Percentiles rank a stretch among this genome's conserved stretches.
Evolutionary conservation across 37 sponge, comb jelly and placozoan genomes (phyloP).

Genomic region (Haliclona indistincta): DNA sequence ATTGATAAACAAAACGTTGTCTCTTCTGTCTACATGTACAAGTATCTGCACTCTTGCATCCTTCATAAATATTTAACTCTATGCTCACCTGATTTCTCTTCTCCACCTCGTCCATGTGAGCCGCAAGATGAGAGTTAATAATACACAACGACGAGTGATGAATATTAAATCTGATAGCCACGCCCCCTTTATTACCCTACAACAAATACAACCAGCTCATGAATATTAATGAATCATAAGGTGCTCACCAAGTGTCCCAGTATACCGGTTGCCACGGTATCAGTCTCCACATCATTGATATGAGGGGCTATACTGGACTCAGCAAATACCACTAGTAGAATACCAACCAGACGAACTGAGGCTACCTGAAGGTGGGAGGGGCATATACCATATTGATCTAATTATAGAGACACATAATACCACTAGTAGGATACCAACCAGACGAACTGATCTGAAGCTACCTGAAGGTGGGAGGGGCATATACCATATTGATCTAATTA

Average conservation of each 20-base stretch:
- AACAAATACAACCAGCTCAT: too few relatives aligned
- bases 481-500: too few relatives aligned
- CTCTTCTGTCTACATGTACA: too few relatives aligned
- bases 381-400: too few relatives aligned
- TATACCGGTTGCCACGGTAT: conserved; percentile 67
- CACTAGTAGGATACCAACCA: too few relatives aligned
- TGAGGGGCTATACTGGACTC: conserved; percentile 9
- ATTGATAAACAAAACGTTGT: too few relatives aligned
- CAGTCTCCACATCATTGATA: conserved; percentile 66
- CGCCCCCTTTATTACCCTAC: conserved; percentile 90
- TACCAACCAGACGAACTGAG: conserved; percentile 79
- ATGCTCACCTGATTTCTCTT: conserved; percentile 77
- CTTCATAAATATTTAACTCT: too few relatives aligned
- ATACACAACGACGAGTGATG: conserved; percentile 86
- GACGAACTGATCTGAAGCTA: too few relatives aligned
- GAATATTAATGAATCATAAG: too few relatives aligned
- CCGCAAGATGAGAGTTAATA: conserved; percentile 85
- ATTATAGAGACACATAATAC: too few relatives aligned
- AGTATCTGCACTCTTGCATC: too few relatives aligned
- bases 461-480: too few relatives aligned
- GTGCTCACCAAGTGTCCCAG: conserved; percentile 80
- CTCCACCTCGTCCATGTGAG: conserved; percentile 88
- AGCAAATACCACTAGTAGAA: conserved; percentile 80
- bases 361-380: conserved; percentile 32
- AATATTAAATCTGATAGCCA: conserved; percentile 82